Conservation (phyloP, 2,797 vertebrate species). For the Anguilla anguilla region DNA sequence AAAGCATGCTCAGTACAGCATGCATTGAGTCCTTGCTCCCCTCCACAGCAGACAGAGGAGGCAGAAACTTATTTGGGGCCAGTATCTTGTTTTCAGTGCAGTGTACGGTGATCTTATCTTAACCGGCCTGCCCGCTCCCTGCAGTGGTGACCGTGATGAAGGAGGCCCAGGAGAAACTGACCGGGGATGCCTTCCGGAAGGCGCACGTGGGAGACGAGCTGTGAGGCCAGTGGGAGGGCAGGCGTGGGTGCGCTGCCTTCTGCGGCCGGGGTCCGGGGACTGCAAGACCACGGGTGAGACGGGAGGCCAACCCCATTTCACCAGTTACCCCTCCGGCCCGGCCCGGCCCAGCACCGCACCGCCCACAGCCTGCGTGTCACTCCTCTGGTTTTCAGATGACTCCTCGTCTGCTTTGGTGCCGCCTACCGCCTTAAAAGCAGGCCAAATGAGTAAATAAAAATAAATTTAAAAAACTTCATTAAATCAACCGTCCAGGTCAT, state of each 20-base stretch:
- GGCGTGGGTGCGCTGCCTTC: constrained; percentile 41
- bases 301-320: neutral
- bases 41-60: neutral
- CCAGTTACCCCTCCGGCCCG: constrained; percentile 2
- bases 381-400: constrained; percentile 15
- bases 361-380: constrained; percentile 33
- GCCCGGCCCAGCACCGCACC: constrained; percentile 5
- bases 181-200: constrained; percentile 85
- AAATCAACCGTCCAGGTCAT: neutral
- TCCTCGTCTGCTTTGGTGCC: constrained; percentile 4
- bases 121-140: constrained; percentile 36
- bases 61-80: neutral
- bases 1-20: neutral
- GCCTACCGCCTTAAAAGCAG: neutral
- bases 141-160: constrained; percentile 91
- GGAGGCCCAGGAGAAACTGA: constrained; percentile 93
- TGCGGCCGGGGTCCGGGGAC: neutral
- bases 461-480: neutral
- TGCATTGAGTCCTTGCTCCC: neutral
- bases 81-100: constrained; percentile 71
- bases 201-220: constrained; percentile 82
- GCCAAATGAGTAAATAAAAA: neutral
- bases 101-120: constrained; percentile 69
- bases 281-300: neutral
- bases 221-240: constrained; percentile 51